Base-by-base conservation (phyloP, 2,113 vertebrate genomes). In the Galemys pyrenaicus region DNA sequence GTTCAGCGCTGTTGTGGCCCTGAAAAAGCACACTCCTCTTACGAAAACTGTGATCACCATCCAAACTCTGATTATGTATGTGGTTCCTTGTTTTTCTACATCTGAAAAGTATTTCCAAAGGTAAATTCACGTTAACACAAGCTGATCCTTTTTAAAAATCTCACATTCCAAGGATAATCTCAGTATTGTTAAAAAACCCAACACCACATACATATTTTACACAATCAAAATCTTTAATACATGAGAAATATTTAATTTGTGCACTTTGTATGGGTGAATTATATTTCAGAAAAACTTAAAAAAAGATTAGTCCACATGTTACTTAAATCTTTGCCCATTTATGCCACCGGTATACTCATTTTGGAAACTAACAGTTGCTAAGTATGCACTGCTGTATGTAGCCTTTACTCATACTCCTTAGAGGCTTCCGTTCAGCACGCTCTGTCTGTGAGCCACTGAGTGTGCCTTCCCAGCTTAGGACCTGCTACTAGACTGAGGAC, bases 71-170 rank as follows among this genome's bases (percentile, higher is more conserved):
- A 28, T 73, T 75, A 1, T 90, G 37, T 71, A 28, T 46, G 22
- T 62, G 46, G 56, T 84, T 70, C 28, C 84, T 37, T 62, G 6
- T 60, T 58, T 84, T 75, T 81, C 35, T 95, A 54, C 11, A 16
- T 67, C 75, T 84, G 28, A 67, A 74, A 85, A 91, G 44, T 74
- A 24, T 44, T n/a, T 58, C 35, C 24, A 68, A 39, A 88, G 41
- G 5, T 90, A 94, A 58, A 89, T 83, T 87, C 54, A 54, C 30
- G n/a, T 71, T 32, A 91, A 58, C 20, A 70, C 13, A 94, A 68
- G 8, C 41, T 68, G 5, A 65, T 41, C 32, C 11, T 83, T 44
- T 24, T 19, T 15, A 12, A 60, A 82, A 87, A 44, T 4, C 10
- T 9, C 5, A n/a, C 26, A 65, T 37, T 79, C 22, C 56, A 78